Percentiles rank a stretch among this genome's conserved stretches.
Conservation (phyloP, 1,140 invertebrate species). For the Rhynchophorus ferrugineus region DNA sequence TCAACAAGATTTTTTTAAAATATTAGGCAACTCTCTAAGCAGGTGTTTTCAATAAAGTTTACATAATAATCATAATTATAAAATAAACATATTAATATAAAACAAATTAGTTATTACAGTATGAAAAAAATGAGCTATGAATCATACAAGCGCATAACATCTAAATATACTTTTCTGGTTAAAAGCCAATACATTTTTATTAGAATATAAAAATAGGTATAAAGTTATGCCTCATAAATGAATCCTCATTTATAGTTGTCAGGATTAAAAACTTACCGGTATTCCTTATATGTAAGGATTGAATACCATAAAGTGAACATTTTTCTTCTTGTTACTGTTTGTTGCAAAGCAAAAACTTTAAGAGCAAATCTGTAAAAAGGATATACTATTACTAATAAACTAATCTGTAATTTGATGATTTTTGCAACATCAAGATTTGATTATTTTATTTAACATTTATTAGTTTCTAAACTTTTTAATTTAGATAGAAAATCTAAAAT, state of each 20-base stretch:
- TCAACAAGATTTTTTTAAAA: too few species aligned
- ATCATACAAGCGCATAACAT: background rate
- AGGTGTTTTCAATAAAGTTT: too few species aligned
- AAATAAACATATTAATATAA: too few species aligned
- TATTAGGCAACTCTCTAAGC: too few species aligned
- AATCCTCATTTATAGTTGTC: too few species aligned
- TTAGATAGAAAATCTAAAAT: too few species aligned
- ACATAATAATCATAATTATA: too few species aligned
- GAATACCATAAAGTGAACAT: conserved; percentile 38
- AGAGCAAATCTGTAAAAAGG: background rate
- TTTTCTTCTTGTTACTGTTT: conserved; percentile 6
- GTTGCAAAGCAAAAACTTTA: background rate
- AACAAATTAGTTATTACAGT: too few species aligned
- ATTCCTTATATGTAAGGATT: conserved; percentile 34
- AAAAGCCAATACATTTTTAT: background rate
- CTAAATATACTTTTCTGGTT: background rate
- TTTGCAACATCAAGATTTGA: too few species aligned
- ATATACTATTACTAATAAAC: background rate
- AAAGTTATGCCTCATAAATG: too few species aligned
- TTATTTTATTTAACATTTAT: background rate
- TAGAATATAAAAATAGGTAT: too few species aligned
- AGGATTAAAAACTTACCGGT: conserved; percentile 34
- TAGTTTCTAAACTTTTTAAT: background rate
- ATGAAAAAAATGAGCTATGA: background rate
- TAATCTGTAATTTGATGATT: too few species aligned